These are phyloP conservation scores for Sinocyclocheilus anshuiensis DNA, from an alignment of 2,113 vertebrate species.

Conservation along the genomic window DNA sequence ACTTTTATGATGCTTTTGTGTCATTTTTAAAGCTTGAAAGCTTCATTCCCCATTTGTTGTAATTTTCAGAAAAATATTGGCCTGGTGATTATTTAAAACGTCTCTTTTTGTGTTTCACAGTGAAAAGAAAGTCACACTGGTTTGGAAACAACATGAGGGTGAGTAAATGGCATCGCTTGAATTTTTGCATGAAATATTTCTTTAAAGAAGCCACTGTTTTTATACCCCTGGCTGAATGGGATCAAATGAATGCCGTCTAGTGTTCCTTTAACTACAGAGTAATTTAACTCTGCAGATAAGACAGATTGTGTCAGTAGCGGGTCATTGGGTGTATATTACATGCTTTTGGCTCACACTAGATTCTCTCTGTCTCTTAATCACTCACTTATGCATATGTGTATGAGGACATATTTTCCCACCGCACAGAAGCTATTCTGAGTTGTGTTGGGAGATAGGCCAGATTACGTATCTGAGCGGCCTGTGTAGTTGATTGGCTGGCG, in stretches of 20 bases:
- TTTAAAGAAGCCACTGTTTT: background rate
- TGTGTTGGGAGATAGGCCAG: conserved; percentile 21
- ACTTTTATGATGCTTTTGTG: background rate
- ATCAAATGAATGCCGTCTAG: background rate
- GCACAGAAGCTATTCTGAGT: conserved; percentile 26
- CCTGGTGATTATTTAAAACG: background rate
- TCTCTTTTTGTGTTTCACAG: background rate
- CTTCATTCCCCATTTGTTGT: background rate
- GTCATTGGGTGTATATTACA: conserved; percentile 14
- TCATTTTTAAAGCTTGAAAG: background rate
- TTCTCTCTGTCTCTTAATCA: background rate
- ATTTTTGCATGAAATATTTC: background rate
- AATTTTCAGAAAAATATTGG: background rate
- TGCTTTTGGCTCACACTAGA: background rate
- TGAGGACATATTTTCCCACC: conserved; percentile 40
- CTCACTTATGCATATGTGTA: background rate
- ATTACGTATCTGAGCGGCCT: conserved; percentile 29
- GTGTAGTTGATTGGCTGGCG: conserved; percentile 11
- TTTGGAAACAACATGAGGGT: background rate
- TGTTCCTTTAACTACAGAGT: background rate
- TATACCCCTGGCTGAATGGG: background rate
- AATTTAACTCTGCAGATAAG: background rate
- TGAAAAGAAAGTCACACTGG: background rate
- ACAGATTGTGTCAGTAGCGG: background rate
- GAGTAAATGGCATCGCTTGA: background rate